Conservation (phyloP, 2,797 vertebrate genomes). For the Podarcis siculus region DNA sequence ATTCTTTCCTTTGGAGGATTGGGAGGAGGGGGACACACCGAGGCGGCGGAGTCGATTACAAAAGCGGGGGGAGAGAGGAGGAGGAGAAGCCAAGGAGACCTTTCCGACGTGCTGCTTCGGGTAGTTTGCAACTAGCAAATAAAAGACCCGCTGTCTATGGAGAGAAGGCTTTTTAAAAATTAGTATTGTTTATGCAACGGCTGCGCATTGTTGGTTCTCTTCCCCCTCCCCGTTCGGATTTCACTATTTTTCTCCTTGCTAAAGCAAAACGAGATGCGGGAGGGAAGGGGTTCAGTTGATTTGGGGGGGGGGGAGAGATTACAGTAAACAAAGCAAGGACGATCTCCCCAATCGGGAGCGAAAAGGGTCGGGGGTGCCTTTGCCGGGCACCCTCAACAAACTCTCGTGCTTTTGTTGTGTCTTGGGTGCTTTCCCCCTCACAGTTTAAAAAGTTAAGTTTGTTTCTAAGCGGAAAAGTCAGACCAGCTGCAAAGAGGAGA, state of each 20-base stretch:
- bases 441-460: background rate
- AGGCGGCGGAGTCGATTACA: background rate
- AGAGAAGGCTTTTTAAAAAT: background rate
- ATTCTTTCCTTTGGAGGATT: slow-evolving; percentile 10
- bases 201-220: background rate
- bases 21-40: background rate
- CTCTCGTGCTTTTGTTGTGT: background rate
- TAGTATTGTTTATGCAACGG: no score
- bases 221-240: background rate
- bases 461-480: background rate
- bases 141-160: no score
- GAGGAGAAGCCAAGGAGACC: background rate
- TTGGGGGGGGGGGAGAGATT: no score
- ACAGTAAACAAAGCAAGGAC: background rate
- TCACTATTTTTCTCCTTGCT: background rate
- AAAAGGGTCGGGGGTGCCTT: background rate
- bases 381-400: no score
- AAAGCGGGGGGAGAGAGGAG: background rate
- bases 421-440: background rate
- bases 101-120: background rate
- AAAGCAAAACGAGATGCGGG: background rate
- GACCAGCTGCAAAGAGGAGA: background rate
- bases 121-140: background rate
- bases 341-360: background rate
- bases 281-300: no score